Evolutionary conservation across 2,113 vertebrate species (phyloP).

Genomic region (Papio anubis): DNA sequence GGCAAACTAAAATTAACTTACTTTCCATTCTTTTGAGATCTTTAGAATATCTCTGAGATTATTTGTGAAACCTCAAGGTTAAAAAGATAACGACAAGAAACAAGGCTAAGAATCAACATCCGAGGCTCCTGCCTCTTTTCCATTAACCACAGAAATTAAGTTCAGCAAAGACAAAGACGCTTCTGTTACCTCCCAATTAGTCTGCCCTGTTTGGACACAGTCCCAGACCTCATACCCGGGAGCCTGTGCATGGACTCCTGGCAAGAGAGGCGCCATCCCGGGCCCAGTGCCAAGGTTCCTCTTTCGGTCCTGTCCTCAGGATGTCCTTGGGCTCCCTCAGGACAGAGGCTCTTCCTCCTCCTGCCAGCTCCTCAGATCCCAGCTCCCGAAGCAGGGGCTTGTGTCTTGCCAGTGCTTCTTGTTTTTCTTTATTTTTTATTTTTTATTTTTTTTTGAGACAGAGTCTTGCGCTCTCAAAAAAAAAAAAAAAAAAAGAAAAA

Average conservation of each 20-base stretch:
- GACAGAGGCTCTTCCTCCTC: not conserved
- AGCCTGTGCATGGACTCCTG: not conserved
- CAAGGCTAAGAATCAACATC: not conserved
- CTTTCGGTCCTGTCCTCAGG: not conserved
- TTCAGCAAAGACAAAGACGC: slow-evolving; percentile 43
- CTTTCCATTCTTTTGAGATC: not conserved
- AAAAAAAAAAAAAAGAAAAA: too few relatives aligned
- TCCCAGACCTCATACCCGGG: not conserved
- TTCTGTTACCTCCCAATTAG: slow-evolving; percentile 39
- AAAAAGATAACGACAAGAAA: not conserved
- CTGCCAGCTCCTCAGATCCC: not conserved
- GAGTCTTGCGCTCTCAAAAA: too few relatives aligned
- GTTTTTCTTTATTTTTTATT: not conserved
- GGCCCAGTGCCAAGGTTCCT: not conserved
- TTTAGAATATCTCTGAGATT: not conserved
- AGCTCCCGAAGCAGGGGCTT: not conserved
- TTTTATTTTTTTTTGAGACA: not conserved
- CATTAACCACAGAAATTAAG: not conserved
- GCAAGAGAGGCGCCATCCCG: not conserved
- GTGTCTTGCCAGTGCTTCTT: not conserved
- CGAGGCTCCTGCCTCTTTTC: not conserved
- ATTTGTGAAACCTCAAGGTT: not conserved
- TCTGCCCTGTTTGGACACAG: not conserved
- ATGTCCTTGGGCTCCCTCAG: not conserved
- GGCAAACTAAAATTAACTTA: not conserved